phyloP scores from a whole-genome alignment of 2,113 vertebrate genomes.

The Brachypteracias leptosomus region DNA sequence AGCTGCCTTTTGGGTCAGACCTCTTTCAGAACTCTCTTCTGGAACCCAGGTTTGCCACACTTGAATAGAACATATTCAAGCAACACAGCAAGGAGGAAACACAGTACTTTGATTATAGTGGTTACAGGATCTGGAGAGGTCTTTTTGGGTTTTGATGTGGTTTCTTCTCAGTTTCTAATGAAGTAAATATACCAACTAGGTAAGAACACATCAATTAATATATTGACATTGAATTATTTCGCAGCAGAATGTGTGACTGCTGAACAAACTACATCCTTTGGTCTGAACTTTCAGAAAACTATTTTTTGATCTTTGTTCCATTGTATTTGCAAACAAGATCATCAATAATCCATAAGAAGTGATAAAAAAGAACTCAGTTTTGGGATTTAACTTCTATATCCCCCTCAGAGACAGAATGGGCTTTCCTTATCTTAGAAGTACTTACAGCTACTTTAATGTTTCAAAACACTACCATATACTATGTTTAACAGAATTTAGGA shows the following conservation, averaged over 20 bases:
- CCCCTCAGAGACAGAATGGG: neutral
- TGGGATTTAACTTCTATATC: neutral
- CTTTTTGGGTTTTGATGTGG: neutral
- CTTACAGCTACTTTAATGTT: neutral
- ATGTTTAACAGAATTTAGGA: neutral
- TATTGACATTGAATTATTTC: neutral
- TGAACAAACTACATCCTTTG: neutral
- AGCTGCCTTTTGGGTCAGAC: accelerated
- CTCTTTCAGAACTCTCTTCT: neutral
- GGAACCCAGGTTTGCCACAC: neutral
- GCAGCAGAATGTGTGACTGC: neutral
- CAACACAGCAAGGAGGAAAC: neutral
- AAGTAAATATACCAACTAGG: neutral
- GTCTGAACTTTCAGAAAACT: neutral
- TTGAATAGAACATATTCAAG: neutral
- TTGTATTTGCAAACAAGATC: neutral
- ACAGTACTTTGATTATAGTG: neutral
- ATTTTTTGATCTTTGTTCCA: neutral
- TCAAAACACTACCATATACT: neutral
- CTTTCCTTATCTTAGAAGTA: neutral
- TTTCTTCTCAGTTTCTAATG: neutral
- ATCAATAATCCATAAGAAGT: neutral
- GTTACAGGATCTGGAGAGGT: neutral
- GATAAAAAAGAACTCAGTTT: neutral
- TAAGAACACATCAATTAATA: neutral